Evolutionary conservation across 2,888 invertebrate species (phyloP).

Genomic region (Flexamia atlantica): DNA sequence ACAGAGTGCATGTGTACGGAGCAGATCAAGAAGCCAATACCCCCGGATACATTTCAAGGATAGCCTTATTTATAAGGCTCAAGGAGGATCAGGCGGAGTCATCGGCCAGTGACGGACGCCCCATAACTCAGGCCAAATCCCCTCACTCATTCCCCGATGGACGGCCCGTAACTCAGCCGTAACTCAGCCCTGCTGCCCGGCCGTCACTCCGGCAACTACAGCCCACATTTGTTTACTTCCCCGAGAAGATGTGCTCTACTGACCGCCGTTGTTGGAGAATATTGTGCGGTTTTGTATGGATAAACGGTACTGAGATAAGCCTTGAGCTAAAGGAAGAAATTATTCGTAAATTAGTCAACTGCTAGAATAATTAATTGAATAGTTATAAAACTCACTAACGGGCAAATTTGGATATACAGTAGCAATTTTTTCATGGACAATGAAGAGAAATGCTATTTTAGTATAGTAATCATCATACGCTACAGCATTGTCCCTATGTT

Average conservation of each 20-base stretch:
- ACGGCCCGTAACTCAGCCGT: not conserved
- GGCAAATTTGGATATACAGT: no score
- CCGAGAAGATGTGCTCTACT: not conserved
- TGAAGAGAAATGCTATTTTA: no score
- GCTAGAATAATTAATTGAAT: no score
- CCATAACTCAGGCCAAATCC: conserved; percentile 23
- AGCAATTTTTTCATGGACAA: no score
- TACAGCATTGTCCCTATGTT: no score
- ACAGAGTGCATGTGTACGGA: no score
- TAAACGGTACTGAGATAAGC: no score
- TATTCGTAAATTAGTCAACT: no score
- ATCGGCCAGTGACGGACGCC: conserved; percentile 15
- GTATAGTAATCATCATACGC: no score
- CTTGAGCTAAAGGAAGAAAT: no score
- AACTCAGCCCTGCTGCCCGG: not conserved
- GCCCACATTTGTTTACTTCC: conserved; percentile 10
- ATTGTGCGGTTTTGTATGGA: no score
- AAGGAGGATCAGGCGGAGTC: conserved; percentile 7
- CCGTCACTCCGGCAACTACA: not conserved
- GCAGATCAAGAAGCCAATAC: not conserved
- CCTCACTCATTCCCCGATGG: conserved; percentile 31
- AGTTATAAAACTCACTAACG: no score
- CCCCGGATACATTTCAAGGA: conserved; percentile 7
- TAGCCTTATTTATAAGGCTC: conserved; percentile 19
- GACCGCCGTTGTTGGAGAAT: not conserved